These are phyloP conservation scores for Myodes glareolus DNA, from an alignment of 2,113 vertebrate genomes.

Conservation along the genomic window DNA sequence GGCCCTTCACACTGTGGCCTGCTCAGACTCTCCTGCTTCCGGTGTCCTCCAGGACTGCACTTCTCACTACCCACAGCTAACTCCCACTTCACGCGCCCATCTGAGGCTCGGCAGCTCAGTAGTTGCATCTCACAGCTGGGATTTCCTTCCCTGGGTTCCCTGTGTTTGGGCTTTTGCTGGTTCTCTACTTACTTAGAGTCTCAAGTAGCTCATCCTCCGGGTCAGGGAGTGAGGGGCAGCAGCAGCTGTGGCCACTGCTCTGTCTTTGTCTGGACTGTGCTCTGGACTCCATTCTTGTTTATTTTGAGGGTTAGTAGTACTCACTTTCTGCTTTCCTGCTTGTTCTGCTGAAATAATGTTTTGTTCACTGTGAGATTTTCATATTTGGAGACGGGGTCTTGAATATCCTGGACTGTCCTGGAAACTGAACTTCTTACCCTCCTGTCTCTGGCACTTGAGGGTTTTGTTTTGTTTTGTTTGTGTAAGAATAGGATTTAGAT, in stretches of 20 bases:
- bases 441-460: not conserved
- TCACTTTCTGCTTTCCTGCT: not conserved
- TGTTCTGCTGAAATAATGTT: not conserved
- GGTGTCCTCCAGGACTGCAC: not conserved
- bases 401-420: not conserved
- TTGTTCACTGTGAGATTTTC: not conserved
- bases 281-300: too few species aligned
- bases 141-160: not conserved
- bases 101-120: not conserved
- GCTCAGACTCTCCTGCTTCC: too few species aligned
- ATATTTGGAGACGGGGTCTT: not conserved
- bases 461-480: not conserved
- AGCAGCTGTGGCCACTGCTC: too few species aligned
- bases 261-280: not conserved
- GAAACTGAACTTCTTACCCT: not conserved
- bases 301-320: not conserved
- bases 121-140: too few species aligned
- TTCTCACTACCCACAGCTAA: not conserved
- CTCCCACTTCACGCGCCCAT: not conserved
- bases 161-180: not conserved
- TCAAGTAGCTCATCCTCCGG: not conserved
- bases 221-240: too few species aligned
- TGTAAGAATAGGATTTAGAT: not conserved
- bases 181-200: not conserved
- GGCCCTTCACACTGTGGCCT: too few species aligned